Evolutionary conservation across 2,797 vertebrate species (phyloP).

Genomic region (Chiloscyllium punctatum): DNA sequence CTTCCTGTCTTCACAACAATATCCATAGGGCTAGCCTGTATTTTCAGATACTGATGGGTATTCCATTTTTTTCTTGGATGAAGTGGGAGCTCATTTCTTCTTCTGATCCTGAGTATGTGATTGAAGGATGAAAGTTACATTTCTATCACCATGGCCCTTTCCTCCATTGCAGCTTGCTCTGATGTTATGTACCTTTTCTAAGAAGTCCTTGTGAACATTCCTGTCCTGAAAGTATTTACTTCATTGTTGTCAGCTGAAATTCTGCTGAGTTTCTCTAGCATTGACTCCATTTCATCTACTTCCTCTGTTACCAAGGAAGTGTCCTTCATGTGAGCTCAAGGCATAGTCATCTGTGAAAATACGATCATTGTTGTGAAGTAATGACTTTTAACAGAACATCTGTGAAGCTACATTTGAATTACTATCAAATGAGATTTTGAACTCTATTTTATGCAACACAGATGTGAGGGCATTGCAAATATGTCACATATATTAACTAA

Average conservation of each 20-base stretch:
- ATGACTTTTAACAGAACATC: neutral
- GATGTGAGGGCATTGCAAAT: neutral
- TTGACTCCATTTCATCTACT: conserved; percentile 7
- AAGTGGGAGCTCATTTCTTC: neutral
- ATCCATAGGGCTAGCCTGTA: neutral
- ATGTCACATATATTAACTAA: neutral
- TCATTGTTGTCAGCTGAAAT: neutral
- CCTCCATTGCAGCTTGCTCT: neutral
- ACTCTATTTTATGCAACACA: neutral
- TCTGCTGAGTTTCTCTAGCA: neutral
- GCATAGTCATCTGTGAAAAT: neutral
- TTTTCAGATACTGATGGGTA: neutral
- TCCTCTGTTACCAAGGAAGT: neutral
- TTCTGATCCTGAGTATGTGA: neutral
- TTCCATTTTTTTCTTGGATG: neutral
- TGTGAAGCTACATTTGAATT: neutral
- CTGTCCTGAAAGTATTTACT: neutral
- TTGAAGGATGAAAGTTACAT: neutral
- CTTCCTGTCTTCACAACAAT: neutral
- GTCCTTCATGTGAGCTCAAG: neutral
- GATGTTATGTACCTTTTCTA: neutral
- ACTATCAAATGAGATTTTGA: neutral
- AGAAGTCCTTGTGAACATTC: neutral
- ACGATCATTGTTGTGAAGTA: neutral
- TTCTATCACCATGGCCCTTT: neutral